A percentile compares a stretch with the other conserved stretches of the same genome.
phyloP scores from a whole-genome alignment of 2,888 invertebrate genomes.

The Noctua janthina region DNA sequence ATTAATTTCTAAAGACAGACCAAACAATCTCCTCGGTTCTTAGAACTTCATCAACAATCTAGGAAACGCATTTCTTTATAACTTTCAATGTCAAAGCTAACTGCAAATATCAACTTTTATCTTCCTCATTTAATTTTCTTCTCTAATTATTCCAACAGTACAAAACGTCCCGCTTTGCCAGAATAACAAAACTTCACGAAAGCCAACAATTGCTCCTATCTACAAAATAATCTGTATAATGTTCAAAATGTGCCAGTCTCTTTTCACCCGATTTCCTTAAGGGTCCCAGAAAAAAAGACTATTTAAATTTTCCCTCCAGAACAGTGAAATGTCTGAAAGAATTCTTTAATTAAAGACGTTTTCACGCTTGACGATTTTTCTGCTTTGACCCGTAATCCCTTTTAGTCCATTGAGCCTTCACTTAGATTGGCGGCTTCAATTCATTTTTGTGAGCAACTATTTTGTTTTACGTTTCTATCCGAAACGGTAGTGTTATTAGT shows the following conservation, averaged over 20 bases:
- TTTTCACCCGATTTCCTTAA: constrained; percentile 58
- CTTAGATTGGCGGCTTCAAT: constrained; percentile 20
- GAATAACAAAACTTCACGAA: constrained; percentile 30
- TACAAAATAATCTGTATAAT: constrained; percentile 26
- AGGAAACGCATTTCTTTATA: not conserved
- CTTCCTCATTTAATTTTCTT: constrained; percentile 16
- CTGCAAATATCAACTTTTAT: not conserved
- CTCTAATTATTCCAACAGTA: constrained; percentile 15
- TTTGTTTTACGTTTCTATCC: not conserved
- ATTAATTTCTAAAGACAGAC: not conserved
- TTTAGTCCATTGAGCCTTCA: constrained; percentile 33
- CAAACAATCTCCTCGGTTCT: not conserved
- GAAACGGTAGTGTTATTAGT: not conserved
- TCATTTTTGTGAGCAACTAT: constrained; percentile 16
- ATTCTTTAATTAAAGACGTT: constrained; percentile 63
- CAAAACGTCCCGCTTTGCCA: constrained; percentile 7
- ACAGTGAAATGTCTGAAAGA: constrained; percentile 43
- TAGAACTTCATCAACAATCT: not conserved
- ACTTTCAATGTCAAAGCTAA: not conserved
- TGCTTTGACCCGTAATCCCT: constrained; percentile 50
- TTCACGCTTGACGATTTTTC: constrained; percentile 55
- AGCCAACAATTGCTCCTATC: constrained; percentile 29
- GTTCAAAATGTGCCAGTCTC: constrained; percentile 22
- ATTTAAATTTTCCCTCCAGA: constrained; percentile 49
- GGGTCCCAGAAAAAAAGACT: constrained; percentile 27